Percentiles rank a stretch among this genome's conserved stretches.
phyloP scores from a whole-genome alignment of 2,113 vertebrate genomes.

The Oriolus oriolus region DNA sequence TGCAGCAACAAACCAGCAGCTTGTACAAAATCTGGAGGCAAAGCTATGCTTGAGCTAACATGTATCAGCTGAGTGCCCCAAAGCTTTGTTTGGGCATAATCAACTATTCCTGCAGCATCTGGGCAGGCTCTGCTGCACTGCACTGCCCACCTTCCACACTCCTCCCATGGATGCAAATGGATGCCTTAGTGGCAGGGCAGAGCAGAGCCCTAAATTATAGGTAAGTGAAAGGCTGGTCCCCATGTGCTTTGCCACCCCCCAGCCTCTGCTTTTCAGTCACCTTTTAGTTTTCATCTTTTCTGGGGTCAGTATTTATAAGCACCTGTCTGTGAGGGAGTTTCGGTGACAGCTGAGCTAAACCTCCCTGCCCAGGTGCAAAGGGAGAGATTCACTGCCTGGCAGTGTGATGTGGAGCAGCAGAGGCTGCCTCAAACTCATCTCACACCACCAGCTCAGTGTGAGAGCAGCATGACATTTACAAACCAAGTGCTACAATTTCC shows the following conservation, averaged over 20 bases:
- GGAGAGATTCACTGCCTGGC: background rate
- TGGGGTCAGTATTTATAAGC: background rate
- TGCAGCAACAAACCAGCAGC: background rate
- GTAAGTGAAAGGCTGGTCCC: background rate
- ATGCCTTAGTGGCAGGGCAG: background rate
- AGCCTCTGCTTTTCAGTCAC: background rate
- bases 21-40: background rate
- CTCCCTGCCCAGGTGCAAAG: background rate
- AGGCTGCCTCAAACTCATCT: background rate
- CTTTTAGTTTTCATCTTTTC: background rate
- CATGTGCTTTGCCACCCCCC: background rate
- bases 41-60: background rate
- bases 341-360: background rate
- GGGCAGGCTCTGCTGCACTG: background rate
- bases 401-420: background rate
- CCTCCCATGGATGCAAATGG: fast-evolving
- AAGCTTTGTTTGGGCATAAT: background rate
- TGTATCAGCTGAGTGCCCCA: background rate
- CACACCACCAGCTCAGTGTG: background rate
- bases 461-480: background rate
- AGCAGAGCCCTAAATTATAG: background rate
- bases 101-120: background rate
- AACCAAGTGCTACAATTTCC: background rate
- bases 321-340: background rate
- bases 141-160: background rate